phyloP scores from a whole-genome alignment of 92 coral and sea anemone species.

The Anthopleura xanthogrammica region DNA sequence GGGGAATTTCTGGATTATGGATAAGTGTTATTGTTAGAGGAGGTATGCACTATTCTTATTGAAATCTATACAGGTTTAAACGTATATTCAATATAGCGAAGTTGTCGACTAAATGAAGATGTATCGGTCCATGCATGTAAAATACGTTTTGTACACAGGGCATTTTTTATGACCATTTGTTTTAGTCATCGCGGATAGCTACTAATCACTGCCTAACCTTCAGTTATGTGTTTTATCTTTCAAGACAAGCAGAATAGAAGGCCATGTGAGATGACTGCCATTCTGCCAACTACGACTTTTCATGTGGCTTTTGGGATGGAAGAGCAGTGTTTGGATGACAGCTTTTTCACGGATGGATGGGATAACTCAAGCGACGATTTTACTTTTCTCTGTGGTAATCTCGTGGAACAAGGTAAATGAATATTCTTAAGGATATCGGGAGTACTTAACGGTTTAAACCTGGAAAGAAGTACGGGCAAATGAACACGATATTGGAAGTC shows the following conservation, averaged over 20 bases:
- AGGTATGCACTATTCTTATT: slow-evolving; percentile 43
- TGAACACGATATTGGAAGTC: neutral
- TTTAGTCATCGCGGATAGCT: slow-evolving; percentile 31
- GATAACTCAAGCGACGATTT: slow-evolving; percentile 80
- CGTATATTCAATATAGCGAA: neutral
- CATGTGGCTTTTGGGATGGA: slow-evolving; percentile 72
- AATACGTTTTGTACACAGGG: neutral
- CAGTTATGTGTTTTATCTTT: neutral
- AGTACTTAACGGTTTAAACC: neutral
- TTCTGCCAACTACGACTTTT: slow-evolving; percentile 66
- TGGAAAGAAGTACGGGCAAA: slow-evolving; percentile 3
- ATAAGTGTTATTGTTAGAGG: slow-evolving; percentile 64
- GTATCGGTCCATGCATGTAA: neutral
- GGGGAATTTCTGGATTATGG: slow-evolving; percentile 57
- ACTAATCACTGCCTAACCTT: slow-evolving; percentile 45
- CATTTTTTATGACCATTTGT: neutral
- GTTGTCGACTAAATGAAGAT: neutral
- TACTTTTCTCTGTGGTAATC: slow-evolving; percentile 73
- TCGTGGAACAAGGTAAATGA: slow-evolving; percentile 59
- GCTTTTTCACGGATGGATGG: slow-evolving; percentile 85
- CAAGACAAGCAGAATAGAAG: slow-evolving; percentile 9
- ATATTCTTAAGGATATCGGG: neutral
- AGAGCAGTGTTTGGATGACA: slow-evolving; percentile 85
- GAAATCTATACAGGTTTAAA: neutral
- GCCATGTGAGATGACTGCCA: slow-evolving; percentile 90